Percentiles rank a stretch among this genome's conserved stretches.
Conservation (phyloP, 2,797 vertebrate species). For the Ateles fusciceps region DNA sequence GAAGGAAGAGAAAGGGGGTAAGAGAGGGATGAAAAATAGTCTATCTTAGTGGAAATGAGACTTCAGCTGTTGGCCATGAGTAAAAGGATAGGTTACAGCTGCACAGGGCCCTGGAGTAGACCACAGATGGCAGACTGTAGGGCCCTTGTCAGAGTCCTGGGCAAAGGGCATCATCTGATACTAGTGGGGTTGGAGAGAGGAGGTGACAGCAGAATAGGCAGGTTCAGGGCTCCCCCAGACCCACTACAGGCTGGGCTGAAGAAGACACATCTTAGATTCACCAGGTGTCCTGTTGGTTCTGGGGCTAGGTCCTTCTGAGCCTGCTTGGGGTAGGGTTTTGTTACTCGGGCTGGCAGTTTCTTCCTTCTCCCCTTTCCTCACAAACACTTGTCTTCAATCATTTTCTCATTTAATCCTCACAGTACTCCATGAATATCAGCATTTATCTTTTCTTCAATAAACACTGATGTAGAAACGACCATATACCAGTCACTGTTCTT, state of each 20-base stretch:
- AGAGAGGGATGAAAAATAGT: not conserved
- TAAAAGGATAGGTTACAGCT: not conserved
- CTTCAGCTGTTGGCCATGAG: not conserved
- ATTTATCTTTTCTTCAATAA: constrained; percentile 12
- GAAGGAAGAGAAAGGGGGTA: not conserved
- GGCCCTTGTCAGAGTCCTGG: not conserved
- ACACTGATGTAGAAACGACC: not conserved
- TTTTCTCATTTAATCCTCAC: constrained; percentile 34
- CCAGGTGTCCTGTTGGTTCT: not conserved
- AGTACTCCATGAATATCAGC: not conserved
- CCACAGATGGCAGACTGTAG: not conserved
- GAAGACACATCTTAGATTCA: not conserved
- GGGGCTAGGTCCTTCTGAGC: not conserved
- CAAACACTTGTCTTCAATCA: constrained; percentile 17
- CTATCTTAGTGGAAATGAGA: not conserved
- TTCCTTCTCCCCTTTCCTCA: not conserved
- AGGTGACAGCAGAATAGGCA: not conserved
- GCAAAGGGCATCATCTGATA: not conserved
- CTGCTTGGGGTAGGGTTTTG: not conserved
- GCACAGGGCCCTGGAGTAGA: not conserved
- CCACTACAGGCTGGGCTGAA: not conserved
- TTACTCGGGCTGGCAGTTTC: not conserved
- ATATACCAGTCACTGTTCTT: not conserved
- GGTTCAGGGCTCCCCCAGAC: not conserved
- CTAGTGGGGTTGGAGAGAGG: not conserved